These are phyloP conservation scores for Trachops cirrhosus DNA, from an alignment of 2,797 vertebrate species.

Conservation along the genomic window DNA sequence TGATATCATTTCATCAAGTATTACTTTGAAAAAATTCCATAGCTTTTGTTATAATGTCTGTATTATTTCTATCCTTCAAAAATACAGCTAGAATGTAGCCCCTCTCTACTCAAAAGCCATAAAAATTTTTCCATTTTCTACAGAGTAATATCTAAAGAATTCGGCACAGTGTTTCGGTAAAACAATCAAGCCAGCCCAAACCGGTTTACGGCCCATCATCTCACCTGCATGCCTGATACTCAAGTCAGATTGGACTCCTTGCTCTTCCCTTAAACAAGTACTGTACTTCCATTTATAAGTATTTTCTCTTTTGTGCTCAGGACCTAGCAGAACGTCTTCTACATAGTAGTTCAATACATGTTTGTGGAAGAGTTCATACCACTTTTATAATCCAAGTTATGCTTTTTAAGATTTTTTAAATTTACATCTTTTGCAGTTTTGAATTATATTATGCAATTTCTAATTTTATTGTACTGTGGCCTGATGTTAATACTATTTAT, in stretches of 20 bases:
- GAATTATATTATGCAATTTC: neutral
- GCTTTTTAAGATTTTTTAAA: constrained; percentile 22
- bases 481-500: neutral
- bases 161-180: neutral
- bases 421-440: neutral
- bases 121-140: neutral
- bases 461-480: neutral
- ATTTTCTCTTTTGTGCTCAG: neutral
- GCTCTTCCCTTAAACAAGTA: neutral
- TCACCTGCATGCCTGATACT: neutral
- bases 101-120: neutral
- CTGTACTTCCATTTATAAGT: neutral
- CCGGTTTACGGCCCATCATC: neutral
- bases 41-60: neutral
- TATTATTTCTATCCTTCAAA: constrained; percentile 25
- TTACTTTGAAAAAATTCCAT: neutral
- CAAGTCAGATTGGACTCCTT: neutral
- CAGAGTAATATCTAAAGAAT: neutral
- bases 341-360: neutral
- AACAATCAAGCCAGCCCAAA: neutral
- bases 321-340: neutral
- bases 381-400: neutral
- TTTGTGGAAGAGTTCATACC: neutral
- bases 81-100: neutral
- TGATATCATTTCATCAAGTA: neutral